Base-by-base conservation (phyloP, 2,113 vertebrate species). In the Sitta europaea region DNA sequence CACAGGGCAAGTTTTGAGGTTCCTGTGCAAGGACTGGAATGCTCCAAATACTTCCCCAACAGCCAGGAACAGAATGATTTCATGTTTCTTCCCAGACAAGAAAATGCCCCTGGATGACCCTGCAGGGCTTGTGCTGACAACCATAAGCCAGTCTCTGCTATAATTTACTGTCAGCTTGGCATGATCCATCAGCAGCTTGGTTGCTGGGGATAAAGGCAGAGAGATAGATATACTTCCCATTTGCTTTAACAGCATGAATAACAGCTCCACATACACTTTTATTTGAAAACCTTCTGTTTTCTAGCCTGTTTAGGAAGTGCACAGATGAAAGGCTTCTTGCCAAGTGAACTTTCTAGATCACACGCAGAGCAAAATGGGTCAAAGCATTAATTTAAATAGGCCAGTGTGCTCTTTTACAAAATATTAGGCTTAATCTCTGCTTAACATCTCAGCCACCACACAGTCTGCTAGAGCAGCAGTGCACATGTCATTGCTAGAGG, bases 321-420 rank as follows among this genome's bases (percentile, higher is more conserved):
- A 94, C 85, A 90, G 90, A 90, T 90, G 82, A 97, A 94, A 94
- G 63, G 85, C 67, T 94, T 90, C 85, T 96, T 93, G 92, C 78
- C 92, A 95, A 96, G 63, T 59, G 86, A 96, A 83, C 84, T 74
- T 92, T 93, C 86, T 77, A 63, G 79, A 95, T 63, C 72, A 63
- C 78, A 92, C 0, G 0, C 48, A 63, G 59, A 95, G 51, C 57
- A 93, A 94, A 95, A 93, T 94, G 87, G 95, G 96, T 96, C 91
- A 97, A 82, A 92, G 89, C 71, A 93, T 83, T 96, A 94, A 86
- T 94, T 86, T 94, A 97, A 96, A 82, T 88, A 96, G 90, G 94
- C 51, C 93, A 96, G 42, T 48, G 67, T 59, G 85, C 62, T 94
- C 78, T 93, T 93, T 88, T 79, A 93, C 71, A 80, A 95, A 94